Evolutionary conservation across 2,797 vertebrate species (phyloP).

Genomic region (Lepilemur ruficaudatus): DNA sequence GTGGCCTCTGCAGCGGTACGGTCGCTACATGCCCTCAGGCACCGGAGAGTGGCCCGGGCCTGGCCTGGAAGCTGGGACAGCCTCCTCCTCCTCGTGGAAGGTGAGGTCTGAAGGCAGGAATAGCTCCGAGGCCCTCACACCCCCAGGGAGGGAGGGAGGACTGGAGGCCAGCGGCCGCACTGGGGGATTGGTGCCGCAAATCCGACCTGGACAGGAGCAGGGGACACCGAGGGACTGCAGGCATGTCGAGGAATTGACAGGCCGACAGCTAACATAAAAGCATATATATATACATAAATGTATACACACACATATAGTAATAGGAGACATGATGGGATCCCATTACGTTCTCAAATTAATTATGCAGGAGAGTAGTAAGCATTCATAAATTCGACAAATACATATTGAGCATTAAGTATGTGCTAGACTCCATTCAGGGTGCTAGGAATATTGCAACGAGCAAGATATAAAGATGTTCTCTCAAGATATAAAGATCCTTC

Average conservation of each 20-base stretch:
- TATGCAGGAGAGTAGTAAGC: background rate
- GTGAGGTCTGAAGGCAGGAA: constrained; percentile 59
- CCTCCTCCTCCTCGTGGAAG: constrained; percentile 79
- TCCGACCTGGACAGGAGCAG: background rate
- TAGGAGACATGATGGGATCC: background rate
- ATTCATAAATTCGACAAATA: background rate
- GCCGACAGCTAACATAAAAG: background rate
- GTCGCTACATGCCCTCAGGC: constrained; percentile 82
- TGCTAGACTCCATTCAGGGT: background rate
- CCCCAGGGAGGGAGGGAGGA: background rate
- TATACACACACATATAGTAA: background rate
- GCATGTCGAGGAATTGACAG: background rate
- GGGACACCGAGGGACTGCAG: background rate
- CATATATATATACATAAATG: background rate
- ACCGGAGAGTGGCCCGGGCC: constrained; percentile 58
- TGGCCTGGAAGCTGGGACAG: constrained; percentile 37
- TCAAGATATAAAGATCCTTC: background rate
- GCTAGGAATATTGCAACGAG: background rate
- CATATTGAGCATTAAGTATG: background rate
- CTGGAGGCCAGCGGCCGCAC: background rate
- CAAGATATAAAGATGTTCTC: background rate
- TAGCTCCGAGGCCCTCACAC: background rate
- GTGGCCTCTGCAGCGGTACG: constrained; percentile 91
- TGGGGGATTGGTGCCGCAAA: background rate
- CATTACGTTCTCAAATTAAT: background rate